A percentile compares a stretch with the other conserved stretches of the same genome.
Conservation (phyloP, 2,797 vertebrate species). For the Trematomus bernacchii region DNA sequence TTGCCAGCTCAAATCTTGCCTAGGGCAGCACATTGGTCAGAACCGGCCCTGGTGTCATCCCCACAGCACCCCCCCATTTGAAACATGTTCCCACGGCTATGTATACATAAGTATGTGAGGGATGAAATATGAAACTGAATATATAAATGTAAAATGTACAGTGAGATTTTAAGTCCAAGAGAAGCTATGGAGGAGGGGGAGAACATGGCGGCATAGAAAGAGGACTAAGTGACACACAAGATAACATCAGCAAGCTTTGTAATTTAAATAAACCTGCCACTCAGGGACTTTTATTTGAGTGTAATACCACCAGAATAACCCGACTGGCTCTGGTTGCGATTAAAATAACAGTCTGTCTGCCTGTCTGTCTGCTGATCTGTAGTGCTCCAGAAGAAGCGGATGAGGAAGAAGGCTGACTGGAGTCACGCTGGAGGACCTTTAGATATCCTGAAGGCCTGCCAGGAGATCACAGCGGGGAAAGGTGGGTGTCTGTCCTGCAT, state of each 20-base stretch:
- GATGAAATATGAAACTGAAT: too few relatives aligned
- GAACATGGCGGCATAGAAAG: not conserved
- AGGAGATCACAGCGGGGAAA: slow-evolving; percentile 90
- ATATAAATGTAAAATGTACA: too few relatives aligned
- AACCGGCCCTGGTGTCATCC: too few relatives aligned
- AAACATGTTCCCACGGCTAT: too few relatives aligned
- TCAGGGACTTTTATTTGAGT: slow-evolving; percentile 3
- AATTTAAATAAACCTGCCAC: slow-evolving; percentile 21
- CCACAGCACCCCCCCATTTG: too few relatives aligned
- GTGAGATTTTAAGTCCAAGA: too few relatives aligned
- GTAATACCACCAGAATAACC: slow-evolving; percentile 14
- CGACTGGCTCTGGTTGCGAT: not conserved
- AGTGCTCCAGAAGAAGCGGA: slow-evolving; percentile 92
- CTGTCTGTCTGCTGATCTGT: slow-evolving; percentile 13
- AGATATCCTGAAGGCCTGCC: slow-evolving; percentile 90
- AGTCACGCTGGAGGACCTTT: slow-evolving; percentile 87
- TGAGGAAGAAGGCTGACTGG: slow-evolving; percentile 87
- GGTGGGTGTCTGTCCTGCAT: slow-evolving; percentile 72
- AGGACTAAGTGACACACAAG: not conserved
- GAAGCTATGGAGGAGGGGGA: not conserved
- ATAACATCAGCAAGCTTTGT: slow-evolving; percentile 1
- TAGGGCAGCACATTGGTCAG: too few relatives aligned
- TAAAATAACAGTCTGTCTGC: slow-evolving; percentile 20
- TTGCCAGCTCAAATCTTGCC: too few relatives aligned
- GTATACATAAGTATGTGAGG: too few relatives aligned